Base-by-base conservation (phyloP, 2,888 invertebrate species). In the Neoaliturus tenellus region DNA sequence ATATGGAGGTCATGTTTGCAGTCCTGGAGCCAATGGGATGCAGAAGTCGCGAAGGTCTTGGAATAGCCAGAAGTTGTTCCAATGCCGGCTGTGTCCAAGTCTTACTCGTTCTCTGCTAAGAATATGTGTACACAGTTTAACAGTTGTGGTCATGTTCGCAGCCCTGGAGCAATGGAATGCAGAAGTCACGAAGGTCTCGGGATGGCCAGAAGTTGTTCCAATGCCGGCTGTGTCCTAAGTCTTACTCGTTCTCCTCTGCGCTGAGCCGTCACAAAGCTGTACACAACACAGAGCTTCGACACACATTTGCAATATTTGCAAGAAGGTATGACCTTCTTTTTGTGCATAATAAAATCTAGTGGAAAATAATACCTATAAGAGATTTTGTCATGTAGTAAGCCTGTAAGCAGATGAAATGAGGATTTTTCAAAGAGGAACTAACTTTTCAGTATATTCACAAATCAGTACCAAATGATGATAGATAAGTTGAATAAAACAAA, bases 101-200 rank as follows among this genome's bases (percentile, higher is more conserved):
- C 86, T 17, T 87, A 87, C 67, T 87, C 87, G 23, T 87, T 87
- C 75, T 87, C 87, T n/a, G n/a, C n/a, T n/a, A n/a, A n/a, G n/a
- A n/a, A n/a, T n/a, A n/a, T n/a, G n/a, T n/a, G n/a, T n/a, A n/a
- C n/a, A n/a, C n/a, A n/a, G n/a, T n/a, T n/a, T n/a, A n/a, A n/a
- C n/a, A n/a, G n/a, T n/a, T 12, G 39, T 39, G 6, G 6, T 39
- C 39, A 39, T 39, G 39, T 39, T 44, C 12, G 12, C 44, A 44
- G 44, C 44, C 44, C 44, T 12, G 44, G 44, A 17, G 17, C 31
- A 62, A 62, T n/a, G 48, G 41, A 35, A 10, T 82, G 31, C 81
- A 78, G 75, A 86, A 85, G 80, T 87, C 87, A 12, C 71, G 87
- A 20, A 75, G 87, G 33, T 87, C 86, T n/a, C 85, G 86, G 12